These are phyloP conservation scores for Lucifuga dentata DNA, from an alignment of 2,113 vertebrate species.

Conservation along the genomic window DNA sequence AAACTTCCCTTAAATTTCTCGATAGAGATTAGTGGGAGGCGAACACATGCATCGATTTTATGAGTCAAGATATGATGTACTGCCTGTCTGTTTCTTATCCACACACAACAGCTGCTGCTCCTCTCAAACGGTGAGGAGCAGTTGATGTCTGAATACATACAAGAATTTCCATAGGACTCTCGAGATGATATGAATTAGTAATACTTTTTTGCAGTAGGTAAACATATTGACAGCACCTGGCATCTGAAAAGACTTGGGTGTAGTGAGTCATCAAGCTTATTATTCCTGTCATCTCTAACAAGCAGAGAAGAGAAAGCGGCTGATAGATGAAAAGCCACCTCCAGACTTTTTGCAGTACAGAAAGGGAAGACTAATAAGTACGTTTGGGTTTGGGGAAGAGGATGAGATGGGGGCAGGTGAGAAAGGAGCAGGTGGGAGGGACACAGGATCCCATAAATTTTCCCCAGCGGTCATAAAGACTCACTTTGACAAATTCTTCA, in stretches of 20 bases:
- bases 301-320: constrained; percentile 8
- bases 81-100: not conserved
- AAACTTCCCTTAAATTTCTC: not conserved
- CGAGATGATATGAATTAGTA: constrained; percentile 13
- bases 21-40: not conserved
- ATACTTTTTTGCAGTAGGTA: constrained; percentile 15
- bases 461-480: constrained; percentile 34
- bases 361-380: constrained; percentile 17
- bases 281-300: constrained; percentile 53
- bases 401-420: constrained; percentile 14
- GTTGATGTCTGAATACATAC: constrained; percentile 24
- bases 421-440: constrained; percentile 45
- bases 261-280: constrained; percentile 39
- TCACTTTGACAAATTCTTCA: constrained; percentile 56
- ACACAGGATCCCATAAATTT: constrained; percentile 46
- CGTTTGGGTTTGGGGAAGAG: not conserved
- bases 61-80: not conserved
- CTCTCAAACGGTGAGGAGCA: constrained; percentile 9
- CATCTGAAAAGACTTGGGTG: constrained; percentile 53
- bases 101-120: constrained; percentile 18
- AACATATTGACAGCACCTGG: constrained; percentile 53
- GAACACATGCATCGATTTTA: constrained; percentile 1
- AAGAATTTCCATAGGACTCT: constrained; percentile 29
- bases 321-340: constrained; percentile 22
- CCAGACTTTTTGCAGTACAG: not conserved